Percentiles rank a stretch among this genome's conserved stretches.
These are phyloP conservation scores for Xerus inauris DNA, from an alignment of 2,113 vertebrate genomes.

Conservation along the genomic window DNA sequence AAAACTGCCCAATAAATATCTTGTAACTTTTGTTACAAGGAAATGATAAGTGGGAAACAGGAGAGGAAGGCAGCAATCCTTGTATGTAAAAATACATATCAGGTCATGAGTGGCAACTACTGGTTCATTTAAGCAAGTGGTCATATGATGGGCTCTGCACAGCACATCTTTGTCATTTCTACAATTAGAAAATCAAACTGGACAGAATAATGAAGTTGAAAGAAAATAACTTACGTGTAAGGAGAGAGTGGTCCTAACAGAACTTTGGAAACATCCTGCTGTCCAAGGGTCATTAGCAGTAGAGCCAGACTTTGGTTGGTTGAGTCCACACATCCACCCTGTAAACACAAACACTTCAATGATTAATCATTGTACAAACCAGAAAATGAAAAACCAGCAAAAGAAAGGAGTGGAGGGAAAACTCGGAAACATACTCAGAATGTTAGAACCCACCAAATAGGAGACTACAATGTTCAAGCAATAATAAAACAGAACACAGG, in stretches of 20 bases:
- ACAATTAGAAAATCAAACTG: conserved; percentile 50
- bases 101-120: conserved; percentile 5
- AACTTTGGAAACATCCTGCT: conserved; percentile 97
- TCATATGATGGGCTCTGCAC: neutral
- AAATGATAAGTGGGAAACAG: neutral
- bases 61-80: conserved; percentile 29
- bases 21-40: neutral
- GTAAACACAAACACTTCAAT: conserved; percentile 84
- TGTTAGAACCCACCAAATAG: neutral
- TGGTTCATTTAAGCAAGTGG: conserved; percentile 27
- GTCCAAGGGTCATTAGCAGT: conserved; percentile 97
- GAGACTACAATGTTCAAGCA: conserved; percentile 49
- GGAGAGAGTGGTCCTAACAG: conserved; percentile 96
- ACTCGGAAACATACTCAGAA: conserved; percentile 24
- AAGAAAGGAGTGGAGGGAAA: neutral
- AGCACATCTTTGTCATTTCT: neutral
- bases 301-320: conserved; percentile 96
- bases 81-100: conserved; percentile 44
- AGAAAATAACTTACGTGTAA: conserved; percentile 93
- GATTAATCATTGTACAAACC: conserved; percentile 82
- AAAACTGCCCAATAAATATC: neutral
- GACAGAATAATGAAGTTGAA: neutral
- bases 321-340: conserved; percentile 98
- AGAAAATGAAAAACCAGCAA: conserved; percentile 59
- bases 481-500: conserved; percentile 64